phyloP scores from a whole-genome alignment of 2,113 vertebrate species.

The Hystrix brachyura region DNA sequence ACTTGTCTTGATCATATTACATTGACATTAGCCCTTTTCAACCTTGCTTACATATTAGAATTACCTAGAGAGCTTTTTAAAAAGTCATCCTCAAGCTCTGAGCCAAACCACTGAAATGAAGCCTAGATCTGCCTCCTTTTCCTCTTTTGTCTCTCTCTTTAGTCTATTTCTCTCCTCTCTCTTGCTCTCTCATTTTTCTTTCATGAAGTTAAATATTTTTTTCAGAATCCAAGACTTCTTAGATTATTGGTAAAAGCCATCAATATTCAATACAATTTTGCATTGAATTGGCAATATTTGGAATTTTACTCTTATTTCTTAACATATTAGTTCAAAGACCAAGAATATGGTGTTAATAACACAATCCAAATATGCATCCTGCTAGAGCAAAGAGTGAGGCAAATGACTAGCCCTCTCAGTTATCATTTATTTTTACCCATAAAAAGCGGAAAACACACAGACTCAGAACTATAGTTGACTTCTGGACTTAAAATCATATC shows the following conservation, averaged over 20 bases:
- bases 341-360: neutral
- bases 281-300: neutral
- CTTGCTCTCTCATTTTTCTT: neutral
- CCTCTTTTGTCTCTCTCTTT: neutral
- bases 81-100: neutral
- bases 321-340: neutral
- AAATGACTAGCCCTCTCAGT: neutral
- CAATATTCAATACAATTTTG: neutral
- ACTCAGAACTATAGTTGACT: neutral
- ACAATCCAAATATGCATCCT: neutral
- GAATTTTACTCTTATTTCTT: constrained; percentile 16
- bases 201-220: constrained; percentile 1
- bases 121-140: neutral
- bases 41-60: neutral
- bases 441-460: neutral
- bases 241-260: neutral
- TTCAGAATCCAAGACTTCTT: neutral
- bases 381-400: neutral
- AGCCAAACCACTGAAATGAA: constrained; percentile 23
- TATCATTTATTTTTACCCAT: neutral
- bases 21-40: neutral
- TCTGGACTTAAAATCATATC: neutral
- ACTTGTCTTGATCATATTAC: neutral
- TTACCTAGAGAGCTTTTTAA: neutral
- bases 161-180: neutral